These are phyloP conservation scores for Megalops cyprinoides DNA, from an alignment of 2,797 vertebrate species.

Conservation along the genomic window DNA sequence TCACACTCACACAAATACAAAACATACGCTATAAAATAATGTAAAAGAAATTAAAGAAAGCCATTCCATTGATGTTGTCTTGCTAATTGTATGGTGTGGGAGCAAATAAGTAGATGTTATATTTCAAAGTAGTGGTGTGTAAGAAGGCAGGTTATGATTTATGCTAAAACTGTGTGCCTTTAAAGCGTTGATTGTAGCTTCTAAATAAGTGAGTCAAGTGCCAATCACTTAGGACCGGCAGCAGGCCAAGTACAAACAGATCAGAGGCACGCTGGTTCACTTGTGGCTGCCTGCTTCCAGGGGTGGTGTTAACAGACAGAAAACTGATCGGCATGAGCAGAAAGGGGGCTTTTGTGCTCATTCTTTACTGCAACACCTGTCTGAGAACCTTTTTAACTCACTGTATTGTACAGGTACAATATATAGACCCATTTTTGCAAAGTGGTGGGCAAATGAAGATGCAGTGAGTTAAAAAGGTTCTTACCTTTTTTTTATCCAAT, in stretches of 20 bases:
- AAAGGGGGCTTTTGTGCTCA: slow-evolving; percentile 69
- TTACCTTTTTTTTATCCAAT: too few relatives aligned
- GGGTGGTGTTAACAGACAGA: slow-evolving; percentile 65
- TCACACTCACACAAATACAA: slow-evolving; percentile 1
- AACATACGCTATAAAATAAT: slow-evolving; percentile 71
- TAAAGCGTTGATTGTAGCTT: slow-evolving; percentile 80
- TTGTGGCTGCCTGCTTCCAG: slow-evolving; percentile 73
- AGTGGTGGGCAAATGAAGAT: not conserved
- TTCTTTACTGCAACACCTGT: slow-evolving; percentile 74
- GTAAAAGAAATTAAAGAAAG: slow-evolving; percentile 72
- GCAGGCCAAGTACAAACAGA: slow-evolving; percentile 62
- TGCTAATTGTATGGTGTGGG: slow-evolving; percentile 79
- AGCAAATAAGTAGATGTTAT: slow-evolving; percentile 80
- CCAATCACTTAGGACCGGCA: slow-evolving; percentile 79
- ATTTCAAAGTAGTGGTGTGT: slow-evolving; percentile 81
- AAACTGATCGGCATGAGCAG: slow-evolving; percentile 55
- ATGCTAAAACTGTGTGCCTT: slow-evolving; percentile 85
- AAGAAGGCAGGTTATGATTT: slow-evolving; percentile 86
- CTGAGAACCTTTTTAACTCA: slow-evolving; percentile 44
- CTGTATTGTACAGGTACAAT: not conserved
- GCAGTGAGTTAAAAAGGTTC: too few relatives aligned
- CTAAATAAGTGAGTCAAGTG: slow-evolving; percentile 87
- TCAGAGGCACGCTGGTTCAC: slow-evolving; percentile 77
- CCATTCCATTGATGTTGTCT: slow-evolving; percentile 81
- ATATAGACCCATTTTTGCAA: not conserved